A percentile compares a stretch with the other conserved stretches of the same genome.
These are phyloP conservation scores for Cheilosia impressa DNA, from an alignment of 2,888 invertebrate species.

Conservation along the genomic window DNA sequence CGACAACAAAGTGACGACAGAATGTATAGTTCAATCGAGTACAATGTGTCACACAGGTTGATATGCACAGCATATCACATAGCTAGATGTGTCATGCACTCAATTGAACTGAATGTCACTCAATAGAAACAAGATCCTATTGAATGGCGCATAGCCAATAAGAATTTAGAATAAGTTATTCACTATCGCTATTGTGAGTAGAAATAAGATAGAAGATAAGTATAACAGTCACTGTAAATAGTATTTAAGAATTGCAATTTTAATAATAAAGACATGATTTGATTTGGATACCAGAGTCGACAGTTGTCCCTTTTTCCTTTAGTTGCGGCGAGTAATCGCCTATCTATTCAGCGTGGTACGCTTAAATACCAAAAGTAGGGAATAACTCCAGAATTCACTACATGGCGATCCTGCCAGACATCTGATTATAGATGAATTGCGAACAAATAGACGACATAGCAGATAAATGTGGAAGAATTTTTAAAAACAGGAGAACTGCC, in stretches of 20 bases:
- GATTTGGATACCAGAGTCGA: neutral
- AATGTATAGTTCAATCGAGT: neutral
- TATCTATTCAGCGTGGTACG: neutral
- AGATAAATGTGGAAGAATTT: no score
- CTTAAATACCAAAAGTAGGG: neutral
- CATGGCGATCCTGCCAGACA: no score
- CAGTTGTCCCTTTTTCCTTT: neutral
- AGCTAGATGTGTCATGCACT: neutral
- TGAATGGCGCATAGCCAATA: neutral
- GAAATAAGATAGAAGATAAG: neutral
- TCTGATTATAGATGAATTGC: no score
- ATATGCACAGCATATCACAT: neutral
- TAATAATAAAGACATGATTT: neutral
- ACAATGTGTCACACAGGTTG: neutral
- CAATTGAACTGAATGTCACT: constrained; percentile 8
- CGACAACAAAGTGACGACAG: neutral
- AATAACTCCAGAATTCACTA: no score
- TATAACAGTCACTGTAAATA: constrained; percentile 1
- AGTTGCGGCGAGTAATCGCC: constrained; percentile 1
- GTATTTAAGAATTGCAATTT: neutral
- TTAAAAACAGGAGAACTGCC: no score
- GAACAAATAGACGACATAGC: no score
- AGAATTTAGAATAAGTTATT: constrained; percentile 1
- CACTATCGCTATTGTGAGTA: neutral
- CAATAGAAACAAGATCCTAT: constrained; percentile 10